These are phyloP conservation scores for Calcarius ornatus DNA, from an alignment of 2,113 vertebrate species.

Conservation along the genomic window DNA sequence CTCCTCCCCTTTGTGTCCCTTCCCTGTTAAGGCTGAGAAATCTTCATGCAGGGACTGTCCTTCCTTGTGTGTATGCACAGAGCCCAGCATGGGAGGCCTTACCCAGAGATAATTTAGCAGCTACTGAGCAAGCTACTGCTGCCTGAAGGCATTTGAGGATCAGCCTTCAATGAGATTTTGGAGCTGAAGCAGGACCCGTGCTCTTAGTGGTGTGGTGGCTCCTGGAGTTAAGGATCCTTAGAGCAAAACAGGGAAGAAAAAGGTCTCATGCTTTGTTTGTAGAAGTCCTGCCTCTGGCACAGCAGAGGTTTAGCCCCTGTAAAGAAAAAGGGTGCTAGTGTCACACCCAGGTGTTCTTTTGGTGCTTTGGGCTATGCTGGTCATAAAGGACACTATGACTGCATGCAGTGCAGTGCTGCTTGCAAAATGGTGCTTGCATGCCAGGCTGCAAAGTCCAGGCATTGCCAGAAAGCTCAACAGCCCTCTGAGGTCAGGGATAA, in stretches of 20 bases:
- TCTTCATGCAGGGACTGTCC: not conserved
- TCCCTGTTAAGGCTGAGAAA: not conserved
- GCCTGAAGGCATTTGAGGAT: not conserved
- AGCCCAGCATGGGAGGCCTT: not conserved
- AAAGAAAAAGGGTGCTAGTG: not conserved
- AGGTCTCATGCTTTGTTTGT: not conserved
- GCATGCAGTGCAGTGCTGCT: not conserved
- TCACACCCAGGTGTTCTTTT: not conserved
- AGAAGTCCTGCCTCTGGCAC: not conserved
- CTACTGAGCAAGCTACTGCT: not conserved
- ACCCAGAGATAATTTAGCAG: not conserved
- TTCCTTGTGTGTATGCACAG: not conserved
- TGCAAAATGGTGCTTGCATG: rapidly evolving
- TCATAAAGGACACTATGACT: not conserved
- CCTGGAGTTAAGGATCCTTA: not conserved
- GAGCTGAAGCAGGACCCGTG: not conserved
- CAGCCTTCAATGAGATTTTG: not conserved
- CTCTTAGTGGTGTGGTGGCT: not conserved
- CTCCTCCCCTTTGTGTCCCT: not conserved
- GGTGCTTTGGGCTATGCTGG: not conserved
- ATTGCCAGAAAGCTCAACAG: not conserved
- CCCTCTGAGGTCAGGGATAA: not conserved
- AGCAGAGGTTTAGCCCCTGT: not conserved
- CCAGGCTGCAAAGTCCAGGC: not conserved
- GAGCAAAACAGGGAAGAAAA: not conserved